These are phyloP conservation scores for Drosophila burlai DNA, from an alignment of 1,140 invertebrate species.

Conservation along the genomic window DNA sequence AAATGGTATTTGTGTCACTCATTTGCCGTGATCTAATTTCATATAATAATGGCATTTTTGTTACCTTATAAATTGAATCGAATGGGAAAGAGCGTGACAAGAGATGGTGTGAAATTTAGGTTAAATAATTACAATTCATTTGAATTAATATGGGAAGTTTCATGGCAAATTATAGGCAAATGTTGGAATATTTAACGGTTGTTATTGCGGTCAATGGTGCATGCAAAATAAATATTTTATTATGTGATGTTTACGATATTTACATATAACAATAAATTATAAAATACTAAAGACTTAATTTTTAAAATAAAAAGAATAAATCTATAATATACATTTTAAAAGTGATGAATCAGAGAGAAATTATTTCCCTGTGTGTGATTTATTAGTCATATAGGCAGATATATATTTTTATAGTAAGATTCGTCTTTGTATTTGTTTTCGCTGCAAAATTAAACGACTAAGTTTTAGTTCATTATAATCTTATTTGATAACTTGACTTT, in stretches of 20 bases:
- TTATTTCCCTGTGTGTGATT: not conserved
- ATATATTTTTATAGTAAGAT: not conserved
- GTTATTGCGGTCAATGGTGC: not conserved
- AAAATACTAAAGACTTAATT: not conserved
- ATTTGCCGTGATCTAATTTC: slow-evolving; percentile 34
- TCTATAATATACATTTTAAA: too few species aligned
- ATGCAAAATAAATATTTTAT: not conserved
- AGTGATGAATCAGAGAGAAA: slow-evolving; percentile 7
- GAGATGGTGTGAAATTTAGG: slow-evolving; percentile 39
- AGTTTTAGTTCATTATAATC: not conserved
- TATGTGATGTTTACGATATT: not conserved
- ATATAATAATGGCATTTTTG: slow-evolving; percentile 20
- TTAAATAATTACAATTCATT: slow-evolving; percentile 28
- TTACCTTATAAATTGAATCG: slow-evolving; percentile 29
- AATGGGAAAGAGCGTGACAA: not conserved
- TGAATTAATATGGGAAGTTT: slow-evolving; percentile 13
- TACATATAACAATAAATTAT: not conserved
- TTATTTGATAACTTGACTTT: not conserved
- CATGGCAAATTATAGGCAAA: slow-evolving; percentile 25
- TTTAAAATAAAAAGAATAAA: too few species aligned
- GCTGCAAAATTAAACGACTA: not conserved
- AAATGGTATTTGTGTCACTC: slow-evolving; percentile 58
- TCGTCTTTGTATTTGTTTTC: not conserved
- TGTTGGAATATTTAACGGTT: slow-evolving; percentile 2
- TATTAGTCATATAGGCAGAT: slow-evolving; percentile 13